phyloP scores from a whole-genome alignment of 2,888 invertebrate genomes.

The Carcina quercana region DNA sequence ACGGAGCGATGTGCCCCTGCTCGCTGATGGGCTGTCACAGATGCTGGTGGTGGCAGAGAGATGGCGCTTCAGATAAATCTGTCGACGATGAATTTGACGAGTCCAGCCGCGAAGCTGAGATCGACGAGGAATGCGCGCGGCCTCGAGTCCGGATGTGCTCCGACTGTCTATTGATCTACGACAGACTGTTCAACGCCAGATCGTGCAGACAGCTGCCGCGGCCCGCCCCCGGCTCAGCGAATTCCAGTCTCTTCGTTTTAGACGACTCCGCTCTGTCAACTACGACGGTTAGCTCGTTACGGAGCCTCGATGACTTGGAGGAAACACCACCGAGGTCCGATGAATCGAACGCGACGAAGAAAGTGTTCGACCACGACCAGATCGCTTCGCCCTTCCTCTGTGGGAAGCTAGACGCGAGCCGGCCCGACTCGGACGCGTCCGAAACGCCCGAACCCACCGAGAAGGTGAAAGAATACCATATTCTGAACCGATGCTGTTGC shows the following conservation, averaged over 20 bases:
- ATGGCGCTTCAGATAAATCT: conserved; percentile 22
- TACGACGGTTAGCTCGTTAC: conserved; percentile 71
- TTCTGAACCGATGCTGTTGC: conserved; percentile 51
- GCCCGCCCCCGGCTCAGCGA: conserved; percentile 44
- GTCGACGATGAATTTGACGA: conserved; percentile 20
- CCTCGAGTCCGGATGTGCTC: conserved; percentile 30
- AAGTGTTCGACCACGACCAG: conserved; percentile 8
- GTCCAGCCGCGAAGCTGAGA: conserved; percentile 18
- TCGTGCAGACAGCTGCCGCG: conserved; percentile 6
- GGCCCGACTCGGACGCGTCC: conserved; percentile 24
- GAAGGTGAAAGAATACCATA: conserved; percentile 37
- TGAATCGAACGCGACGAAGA: conserved; percentile 5
- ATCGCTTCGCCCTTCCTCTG: conserved; percentile 36
- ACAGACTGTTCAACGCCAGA: conserved; percentile 35
- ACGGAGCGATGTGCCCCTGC: conserved; percentile 57
- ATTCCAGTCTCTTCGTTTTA: conserved; percentile 70
- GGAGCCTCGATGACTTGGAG: conserved; percentile 76
- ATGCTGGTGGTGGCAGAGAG: conserved; percentile 59
- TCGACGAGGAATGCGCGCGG: conserved; percentile 20
- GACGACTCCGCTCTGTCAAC: conserved; percentile 73
- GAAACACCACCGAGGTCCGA: conserved; percentile 21
- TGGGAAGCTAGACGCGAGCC: conserved; percentile 27
- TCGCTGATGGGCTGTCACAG: conserved; percentile 58
- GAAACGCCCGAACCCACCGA: conserved; percentile 10
- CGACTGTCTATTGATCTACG: conserved; percentile 42